Percentiles rank a stretch among this genome's conserved stretches.
Conservation (phyloP, 2,113 vertebrate species). For the Otocyon megalotis region DNA sequence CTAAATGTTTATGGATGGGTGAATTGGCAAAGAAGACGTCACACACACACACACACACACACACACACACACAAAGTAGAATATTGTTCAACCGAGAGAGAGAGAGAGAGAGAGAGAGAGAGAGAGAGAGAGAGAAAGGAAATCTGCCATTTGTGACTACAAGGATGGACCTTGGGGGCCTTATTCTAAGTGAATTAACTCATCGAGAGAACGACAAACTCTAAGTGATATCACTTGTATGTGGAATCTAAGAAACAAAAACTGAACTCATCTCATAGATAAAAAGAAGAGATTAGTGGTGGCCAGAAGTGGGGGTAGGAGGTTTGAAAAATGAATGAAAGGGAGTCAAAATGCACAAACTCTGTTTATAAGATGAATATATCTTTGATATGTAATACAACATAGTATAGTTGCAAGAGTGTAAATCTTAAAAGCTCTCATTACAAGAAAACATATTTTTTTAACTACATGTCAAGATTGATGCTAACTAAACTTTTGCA, state of each 20-base stretch:
- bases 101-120: not conserved
- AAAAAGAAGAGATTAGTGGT: not conserved
- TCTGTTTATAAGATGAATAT: not conserved
- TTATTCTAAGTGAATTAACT: not conserved
- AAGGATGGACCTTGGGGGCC: not conserved
- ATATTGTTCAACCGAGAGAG: not conserved
- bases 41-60: not conserved
- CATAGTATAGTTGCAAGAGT: not conserved
- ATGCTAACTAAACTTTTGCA: not conserved
- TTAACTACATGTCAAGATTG: not conserved
- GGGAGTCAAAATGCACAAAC: not conserved
- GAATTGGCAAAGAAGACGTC: not conserved
- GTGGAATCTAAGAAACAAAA: not conserved
- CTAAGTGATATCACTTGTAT: not conserved
- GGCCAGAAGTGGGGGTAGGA: not conserved
- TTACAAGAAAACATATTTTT: not conserved
- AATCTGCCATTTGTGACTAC: not conserved
- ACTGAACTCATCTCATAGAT: not conserved
- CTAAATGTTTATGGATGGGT: not conserved
- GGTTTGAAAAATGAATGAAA: not conserved
- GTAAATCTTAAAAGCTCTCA: not conserved
- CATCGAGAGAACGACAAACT: not conserved
- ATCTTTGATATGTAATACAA: not conserved
- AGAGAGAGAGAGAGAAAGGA: not conserved
- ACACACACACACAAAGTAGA: not conserved